A percentile compares a stretch with the other conserved stretches of the same genome.
phyloP scores from a whole-genome alignment of 2,113 vertebrate genomes.

The Plecturocebus donacophilus region DNA sequence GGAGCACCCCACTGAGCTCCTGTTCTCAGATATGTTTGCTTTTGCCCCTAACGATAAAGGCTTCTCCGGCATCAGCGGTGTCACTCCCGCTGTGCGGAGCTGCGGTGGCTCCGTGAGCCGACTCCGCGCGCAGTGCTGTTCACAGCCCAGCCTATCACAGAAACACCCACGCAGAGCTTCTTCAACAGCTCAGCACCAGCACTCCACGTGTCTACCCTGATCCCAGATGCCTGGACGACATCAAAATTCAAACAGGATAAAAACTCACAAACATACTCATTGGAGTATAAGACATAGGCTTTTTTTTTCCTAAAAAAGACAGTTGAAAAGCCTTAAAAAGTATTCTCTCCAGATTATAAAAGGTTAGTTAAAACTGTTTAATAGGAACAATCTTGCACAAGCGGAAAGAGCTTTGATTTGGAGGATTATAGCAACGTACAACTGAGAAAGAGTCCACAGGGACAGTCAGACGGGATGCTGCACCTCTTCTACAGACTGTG shows the following conservation, averaged over 20 bases:
- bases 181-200: accelerated
- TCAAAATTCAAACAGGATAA: neutral
- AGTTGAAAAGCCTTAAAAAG: constrained; percentile 77
- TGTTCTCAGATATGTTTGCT: neutral
- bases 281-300: neutral
- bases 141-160: neutral
- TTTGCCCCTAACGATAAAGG: neutral
- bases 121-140: neutral
- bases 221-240: neutral
- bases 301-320: constrained; percentile 43
- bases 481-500: constrained; percentile 52
- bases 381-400: constrained; percentile 69
- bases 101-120: accelerated
- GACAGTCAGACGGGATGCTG: neutral
- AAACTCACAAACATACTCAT: constrained; percentile 5
- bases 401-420: constrained; percentile 72
- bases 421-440: constrained; percentile 51
- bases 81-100: neutral
- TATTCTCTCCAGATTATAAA: constrained; percentile 82
- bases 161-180: neutral
- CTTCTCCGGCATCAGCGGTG: neutral
- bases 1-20: accelerated
- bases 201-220: accelerated
- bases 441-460: constrained; percentile 32
- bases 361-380: constrained; percentile 78